Conservation (phyloP, 2,113 vertebrate species). For the Menura novaehollandiae region DNA sequence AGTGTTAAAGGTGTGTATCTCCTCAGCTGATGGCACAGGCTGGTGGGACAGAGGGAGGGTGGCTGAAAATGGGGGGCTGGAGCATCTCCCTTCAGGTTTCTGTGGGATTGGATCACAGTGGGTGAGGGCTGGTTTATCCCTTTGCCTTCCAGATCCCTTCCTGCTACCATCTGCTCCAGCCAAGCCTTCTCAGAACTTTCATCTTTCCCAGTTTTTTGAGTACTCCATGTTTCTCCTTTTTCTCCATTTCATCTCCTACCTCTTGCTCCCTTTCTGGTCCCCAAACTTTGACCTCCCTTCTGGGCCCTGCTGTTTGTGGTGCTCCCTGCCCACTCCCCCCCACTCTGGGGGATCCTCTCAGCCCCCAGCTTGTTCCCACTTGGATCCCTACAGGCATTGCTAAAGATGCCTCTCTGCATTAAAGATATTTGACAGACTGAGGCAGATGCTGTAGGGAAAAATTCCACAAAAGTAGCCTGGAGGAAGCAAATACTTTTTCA, state of each 20-base stretch:
- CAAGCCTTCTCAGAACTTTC: background rate
- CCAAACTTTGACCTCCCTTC: background rate
- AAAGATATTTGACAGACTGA: background rate
- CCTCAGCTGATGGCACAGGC: background rate
- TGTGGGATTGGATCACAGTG: no score
- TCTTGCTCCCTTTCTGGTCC: background rate
- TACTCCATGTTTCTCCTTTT: background rate
- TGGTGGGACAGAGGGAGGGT: background rate
- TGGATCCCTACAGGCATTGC: background rate
- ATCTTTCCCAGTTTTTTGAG: background rate
- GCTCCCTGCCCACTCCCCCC: background rate
- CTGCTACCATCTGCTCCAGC: background rate
- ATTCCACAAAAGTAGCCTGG: background rate
- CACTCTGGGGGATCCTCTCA: fast-evolving
- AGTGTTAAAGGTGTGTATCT: background rate
- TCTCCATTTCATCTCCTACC: background rate
- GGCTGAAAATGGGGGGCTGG: background rate
- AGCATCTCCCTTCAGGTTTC: background rate
- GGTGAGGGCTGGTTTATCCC: background rate
- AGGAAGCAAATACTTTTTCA: background rate
- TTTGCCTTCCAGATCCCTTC: background rate
- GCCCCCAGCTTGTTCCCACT: background rate
- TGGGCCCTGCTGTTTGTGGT: background rate
- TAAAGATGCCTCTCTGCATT: background rate
- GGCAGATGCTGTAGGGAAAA: background rate